Evolutionary conservation across 37 sponge, comb jelly and placozoan species (phyloP).

Genomic region (Petrosia ficiformis): DNA sequence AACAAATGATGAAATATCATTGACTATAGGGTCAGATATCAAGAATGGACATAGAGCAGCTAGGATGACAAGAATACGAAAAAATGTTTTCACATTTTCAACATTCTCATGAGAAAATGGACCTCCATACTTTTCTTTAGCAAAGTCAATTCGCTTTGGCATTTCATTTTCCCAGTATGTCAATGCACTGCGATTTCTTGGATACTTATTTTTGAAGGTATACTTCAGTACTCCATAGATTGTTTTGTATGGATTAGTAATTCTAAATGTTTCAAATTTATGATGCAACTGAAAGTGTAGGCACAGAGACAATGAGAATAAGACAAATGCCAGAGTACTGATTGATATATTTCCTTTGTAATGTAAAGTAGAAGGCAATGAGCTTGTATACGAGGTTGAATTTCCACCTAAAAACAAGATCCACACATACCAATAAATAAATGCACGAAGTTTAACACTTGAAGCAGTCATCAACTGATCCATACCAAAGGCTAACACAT

Average conservation of each 20-base stretch:
- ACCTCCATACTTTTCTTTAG: conserved; percentile 30
- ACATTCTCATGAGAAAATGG: conserved; percentile 7
- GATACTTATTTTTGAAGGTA: background rate
- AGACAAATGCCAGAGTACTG: background rate
- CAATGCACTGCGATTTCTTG: conserved; percentile 6
- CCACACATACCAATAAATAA: conserved; percentile 10
- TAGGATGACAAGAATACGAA: conserved; percentile 11
- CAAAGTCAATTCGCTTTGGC: conserved; percentile 27
- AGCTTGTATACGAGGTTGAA: background rate
- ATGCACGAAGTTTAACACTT: background rate
- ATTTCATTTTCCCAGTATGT: conserved; percentile 25
- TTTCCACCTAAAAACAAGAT: background rate
- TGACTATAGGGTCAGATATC: conserved; percentile 1
- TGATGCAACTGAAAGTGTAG: background rate
- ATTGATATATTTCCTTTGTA: background rate
- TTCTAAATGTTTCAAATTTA: background rate
- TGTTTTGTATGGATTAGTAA: conserved; percentile 12
- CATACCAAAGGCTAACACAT: background rate
- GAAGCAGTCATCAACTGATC: background rate
- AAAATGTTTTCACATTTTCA: conserved; percentile 37
- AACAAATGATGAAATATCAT: background rate
- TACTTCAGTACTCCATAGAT: conserved; percentile 7
- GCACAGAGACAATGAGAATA: background rate
- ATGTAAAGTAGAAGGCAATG: background rate
- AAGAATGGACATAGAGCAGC: conserved; percentile 2